Evolutionary conservation across 2,113 vertebrate genomes (phyloP).

Genomic region (Eudyptes chrysolophus): DNA sequence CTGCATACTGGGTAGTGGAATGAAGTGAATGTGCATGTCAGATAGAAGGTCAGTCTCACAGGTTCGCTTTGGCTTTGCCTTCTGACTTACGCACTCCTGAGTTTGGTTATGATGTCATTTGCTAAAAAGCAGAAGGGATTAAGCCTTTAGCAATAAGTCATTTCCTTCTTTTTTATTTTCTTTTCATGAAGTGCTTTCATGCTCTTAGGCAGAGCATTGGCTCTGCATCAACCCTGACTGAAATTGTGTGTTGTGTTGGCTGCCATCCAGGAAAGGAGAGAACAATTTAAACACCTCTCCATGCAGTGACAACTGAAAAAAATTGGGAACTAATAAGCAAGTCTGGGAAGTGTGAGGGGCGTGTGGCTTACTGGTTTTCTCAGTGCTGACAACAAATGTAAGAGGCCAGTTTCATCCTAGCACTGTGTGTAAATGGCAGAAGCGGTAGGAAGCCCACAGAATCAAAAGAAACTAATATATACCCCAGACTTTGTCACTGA

Average conservation of each 20-base stretch:
- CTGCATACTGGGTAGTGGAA: fast-evolving
- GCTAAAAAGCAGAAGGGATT: not conserved
- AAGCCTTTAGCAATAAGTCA: not conserved
- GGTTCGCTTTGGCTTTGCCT: not conserved
- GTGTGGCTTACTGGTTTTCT: not conserved
- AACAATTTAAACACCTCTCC: not conserved
- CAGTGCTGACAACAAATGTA: not conserved
- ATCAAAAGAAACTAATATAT: not conserved
- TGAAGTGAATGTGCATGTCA: not conserved
- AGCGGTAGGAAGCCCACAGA: not conserved
- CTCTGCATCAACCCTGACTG: not conserved
- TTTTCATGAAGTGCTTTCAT: not conserved
- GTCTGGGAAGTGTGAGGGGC: not conserved
- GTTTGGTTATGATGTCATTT: not conserved
- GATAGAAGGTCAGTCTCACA: not conserved
- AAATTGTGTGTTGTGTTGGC: not conserved
- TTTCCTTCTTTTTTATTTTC: not conserved
- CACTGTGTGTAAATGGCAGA: not conserved
- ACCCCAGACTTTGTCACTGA: not conserved
- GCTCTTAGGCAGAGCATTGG: not conserved
- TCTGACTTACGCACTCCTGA: not conserved
- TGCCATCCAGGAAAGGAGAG: not conserved
- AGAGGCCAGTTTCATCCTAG: not conserved
- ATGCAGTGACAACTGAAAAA: not conserved
- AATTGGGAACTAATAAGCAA: not conserved